Conservation (phyloP, 2,797 vertebrate species). For the Naso thynnoides region DNA sequence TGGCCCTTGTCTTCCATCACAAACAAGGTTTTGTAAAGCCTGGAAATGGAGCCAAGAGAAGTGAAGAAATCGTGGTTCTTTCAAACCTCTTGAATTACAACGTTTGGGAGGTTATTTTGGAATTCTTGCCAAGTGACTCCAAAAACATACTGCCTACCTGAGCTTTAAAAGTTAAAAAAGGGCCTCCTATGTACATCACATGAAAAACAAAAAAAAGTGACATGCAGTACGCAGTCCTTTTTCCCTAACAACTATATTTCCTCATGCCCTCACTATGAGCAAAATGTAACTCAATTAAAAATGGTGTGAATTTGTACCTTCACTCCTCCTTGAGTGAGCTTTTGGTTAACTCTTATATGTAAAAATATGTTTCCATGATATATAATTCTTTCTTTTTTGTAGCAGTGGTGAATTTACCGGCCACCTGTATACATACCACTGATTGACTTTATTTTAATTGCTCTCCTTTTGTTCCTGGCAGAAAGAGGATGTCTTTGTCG, state of each 20-base stretch:
- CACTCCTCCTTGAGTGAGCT: conserved; percentile 50
- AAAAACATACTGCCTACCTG: too few species aligned
- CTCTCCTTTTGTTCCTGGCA: conserved; percentile 81
- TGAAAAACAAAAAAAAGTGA: background rate
- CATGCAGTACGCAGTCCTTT: too few species aligned
- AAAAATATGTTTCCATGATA: conserved; percentile 38
- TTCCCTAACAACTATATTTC: background rate
- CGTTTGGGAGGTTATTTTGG: too few species aligned
- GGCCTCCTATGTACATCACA: background rate
- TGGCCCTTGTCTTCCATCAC: too few species aligned
- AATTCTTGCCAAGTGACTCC: too few species aligned
- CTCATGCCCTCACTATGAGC: too few species aligned
- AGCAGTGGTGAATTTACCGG: conserved; percentile 48
- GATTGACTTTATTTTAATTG: conserved; percentile 77
- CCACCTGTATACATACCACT: conserved; percentile 53
- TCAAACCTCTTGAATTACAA: too few species aligned
- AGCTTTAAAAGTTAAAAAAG: too few species aligned
- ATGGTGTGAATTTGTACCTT: background rate
- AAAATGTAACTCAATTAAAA: background rate
- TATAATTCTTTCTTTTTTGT: conserved; percentile 63
- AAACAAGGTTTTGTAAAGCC: too few species aligned
- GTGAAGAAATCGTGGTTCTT: too few species aligned
- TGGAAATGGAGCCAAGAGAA: too few species aligned
- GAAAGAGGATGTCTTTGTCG: conserved; percentile 81
- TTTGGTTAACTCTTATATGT: conserved; percentile 28